Percentiles rank a stretch among this genome's conserved stretches.
Conservation (phyloP, 2,797 vertebrate species). For the Dipus sagitta region DNA sequence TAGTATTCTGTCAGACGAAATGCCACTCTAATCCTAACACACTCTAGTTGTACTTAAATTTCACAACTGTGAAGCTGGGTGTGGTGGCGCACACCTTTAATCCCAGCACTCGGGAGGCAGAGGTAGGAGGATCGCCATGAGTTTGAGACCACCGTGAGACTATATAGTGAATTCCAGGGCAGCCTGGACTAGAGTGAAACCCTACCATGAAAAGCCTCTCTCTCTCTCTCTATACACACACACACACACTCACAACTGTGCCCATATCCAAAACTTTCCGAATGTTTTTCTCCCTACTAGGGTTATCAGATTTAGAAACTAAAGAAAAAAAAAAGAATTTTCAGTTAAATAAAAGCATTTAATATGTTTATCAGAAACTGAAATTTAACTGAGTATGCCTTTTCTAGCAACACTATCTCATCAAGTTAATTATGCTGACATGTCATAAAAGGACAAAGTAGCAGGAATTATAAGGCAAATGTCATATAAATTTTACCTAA, state of each 20-base stretch:
- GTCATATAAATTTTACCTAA: slow-evolving; percentile 42
- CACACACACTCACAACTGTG: too few relatives aligned
- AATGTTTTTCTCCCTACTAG: not conserved
- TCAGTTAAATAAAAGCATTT: slow-evolving; percentile 48
- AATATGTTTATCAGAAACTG: slow-evolving; percentile 41
- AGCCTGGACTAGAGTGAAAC: too few relatives aligned
- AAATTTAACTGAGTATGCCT: slow-evolving; percentile 48
- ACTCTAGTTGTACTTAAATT: slow-evolving; percentile 25
- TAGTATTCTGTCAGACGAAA: slow-evolving; percentile 35
- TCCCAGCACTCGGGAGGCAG: too few relatives aligned
- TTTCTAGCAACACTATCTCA: slow-evolving; percentile 19
- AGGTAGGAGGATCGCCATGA: too few relatives aligned
- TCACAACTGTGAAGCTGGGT: not conserved
- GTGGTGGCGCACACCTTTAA: too few relatives aligned
- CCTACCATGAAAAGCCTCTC: too few relatives aligned
- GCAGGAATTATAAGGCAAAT: slow-evolving; percentile 16
- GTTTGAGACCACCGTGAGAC: too few relatives aligned
- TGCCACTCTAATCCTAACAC: not conserved
- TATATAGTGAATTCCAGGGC: too few relatives aligned
- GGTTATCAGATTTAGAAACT: slow-evolving; percentile 44
- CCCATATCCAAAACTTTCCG: not conserved
- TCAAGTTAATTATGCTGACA: slow-evolving; percentile 28
- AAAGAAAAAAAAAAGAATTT: not conserved
- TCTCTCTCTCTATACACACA: too few relatives aligned
- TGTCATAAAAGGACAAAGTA: slow-evolving; percentile 39